Evolutionary conservation across 1,140 invertebrate genomes (phyloP).

Genomic region (Anadara kagoshimensis): DNA sequence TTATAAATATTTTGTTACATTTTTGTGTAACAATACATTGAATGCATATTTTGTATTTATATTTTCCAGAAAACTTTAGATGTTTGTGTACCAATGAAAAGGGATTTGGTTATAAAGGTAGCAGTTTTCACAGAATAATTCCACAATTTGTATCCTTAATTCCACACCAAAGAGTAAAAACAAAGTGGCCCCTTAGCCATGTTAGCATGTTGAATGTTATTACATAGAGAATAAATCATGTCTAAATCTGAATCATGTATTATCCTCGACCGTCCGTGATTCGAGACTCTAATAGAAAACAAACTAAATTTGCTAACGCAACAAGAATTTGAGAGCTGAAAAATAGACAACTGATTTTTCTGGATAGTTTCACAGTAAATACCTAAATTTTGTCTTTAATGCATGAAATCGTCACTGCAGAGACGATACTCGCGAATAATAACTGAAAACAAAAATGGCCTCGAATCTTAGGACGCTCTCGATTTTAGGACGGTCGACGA

Average conservation of each 20-base stretch:
- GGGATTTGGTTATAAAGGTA: constrained; percentile 74
- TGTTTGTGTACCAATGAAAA: constrained; percentile 76
- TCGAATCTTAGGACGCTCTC: no score
- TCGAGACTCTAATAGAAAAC: background rate
- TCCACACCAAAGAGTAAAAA: background rate
- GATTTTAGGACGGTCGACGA: no score
- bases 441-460: no score
- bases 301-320: no score
- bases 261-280: background rate
- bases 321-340: no score
- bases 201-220: background rate
- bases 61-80: constrained; percentile 76
- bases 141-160: constrained; percentile 71
- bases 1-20: no score
- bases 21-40: no score
- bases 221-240: background rate
- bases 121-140: constrained; percentile 76
- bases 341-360: no score
- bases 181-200: background rate
- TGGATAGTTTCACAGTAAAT: no score
- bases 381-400: no score
- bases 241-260: background rate
- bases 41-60: constrained; percentile 1
- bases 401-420: no score
- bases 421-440: no score